Base-by-base conservation (phyloP, 1,140 invertebrate species). In the Ips typographus region DNA sequence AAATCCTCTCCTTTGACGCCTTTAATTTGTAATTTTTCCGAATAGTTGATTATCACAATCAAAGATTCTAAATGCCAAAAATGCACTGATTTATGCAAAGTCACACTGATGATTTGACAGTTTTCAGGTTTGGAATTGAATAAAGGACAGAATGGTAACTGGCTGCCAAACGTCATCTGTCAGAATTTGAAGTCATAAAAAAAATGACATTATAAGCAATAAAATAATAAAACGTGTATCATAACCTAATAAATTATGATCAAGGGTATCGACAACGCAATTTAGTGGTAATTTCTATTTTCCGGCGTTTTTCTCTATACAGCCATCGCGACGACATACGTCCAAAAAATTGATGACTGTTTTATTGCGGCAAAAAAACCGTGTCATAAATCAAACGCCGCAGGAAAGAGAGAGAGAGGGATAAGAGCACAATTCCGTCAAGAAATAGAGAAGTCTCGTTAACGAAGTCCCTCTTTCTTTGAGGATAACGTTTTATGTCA, bases 261-360 rank as follows among this genome's bases (percentile, higher is more conserved):
- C 40, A n/a, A n/a, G n/a, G 7, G 58, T 44, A 40, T 60, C 40
- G 40, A 42, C 58, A 42, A 22, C 42, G 40, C 43, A 60, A 42
- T 61, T 40, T 36, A 42, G 4, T 61, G 6, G 59, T 49, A 47
- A 61, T 49, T 61, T 61, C 43, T 44, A 44, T 44, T 44, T 61
- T 44, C 43, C 43, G 38, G n/a, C 56, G 5, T 57, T 57, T 6
- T 7, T 7, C 55, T 8, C 37, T 61, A 37, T 36, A 56, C 22
- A 56, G 53, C 59, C 4, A 47, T 61, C 42, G 40, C n/a, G 49
- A 61, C 59, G 22, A 44, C 41, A 42, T 36, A 61, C 43, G 37
- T 61, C 59, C 41, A 61, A 61, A 66, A 22, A 66, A 66, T 66
- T 44, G 43, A 66, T 57, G 64, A 66, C 55, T 65, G 47, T 65